Conservation (phyloP, 2,113 vertebrate species). For the Ranitomeya imitator region DNA sequence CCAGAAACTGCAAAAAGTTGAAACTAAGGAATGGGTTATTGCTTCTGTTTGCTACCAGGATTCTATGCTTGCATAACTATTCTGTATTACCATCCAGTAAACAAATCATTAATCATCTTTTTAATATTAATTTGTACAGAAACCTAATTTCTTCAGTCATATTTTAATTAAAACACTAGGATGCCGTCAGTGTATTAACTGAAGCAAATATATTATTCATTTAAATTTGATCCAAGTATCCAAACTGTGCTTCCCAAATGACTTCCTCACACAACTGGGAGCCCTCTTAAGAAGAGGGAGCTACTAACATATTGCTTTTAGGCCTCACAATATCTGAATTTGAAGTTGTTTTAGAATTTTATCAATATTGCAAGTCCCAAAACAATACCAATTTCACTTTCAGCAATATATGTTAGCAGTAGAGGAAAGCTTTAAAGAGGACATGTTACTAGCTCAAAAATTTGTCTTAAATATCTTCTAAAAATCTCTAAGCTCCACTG, state of each 20-base stretch:
- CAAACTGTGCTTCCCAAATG: not conserved
- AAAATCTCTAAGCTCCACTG: too few relatives aligned
- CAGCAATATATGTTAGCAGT: too few relatives aligned
- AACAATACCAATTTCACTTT: too few relatives aligned
- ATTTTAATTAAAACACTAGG: not conserved
- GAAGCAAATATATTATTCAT: slow-evolving; percentile 6
- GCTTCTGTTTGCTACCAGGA: not conserved
- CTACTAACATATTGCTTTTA: not conserved
- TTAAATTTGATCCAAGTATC: not conserved
- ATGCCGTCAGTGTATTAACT: not conserved
- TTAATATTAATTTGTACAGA: slow-evolving; percentile 17
- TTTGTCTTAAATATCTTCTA: too few relatives aligned
- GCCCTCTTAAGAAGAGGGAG: not conserved
- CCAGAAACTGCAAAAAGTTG: not conserved
- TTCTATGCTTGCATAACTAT: not conserved
- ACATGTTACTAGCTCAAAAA: too few relatives aligned
- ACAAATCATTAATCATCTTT: slow-evolving; percentile 17
- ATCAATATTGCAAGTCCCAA: too few relatives aligned
- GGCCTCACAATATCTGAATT: too few relatives aligned
- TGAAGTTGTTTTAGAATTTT: too few relatives aligned
- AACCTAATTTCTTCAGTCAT: slow-evolving; percentile 23
- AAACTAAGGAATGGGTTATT: not conserved
- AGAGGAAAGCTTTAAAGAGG: too few relatives aligned
- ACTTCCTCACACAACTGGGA: not conserved
- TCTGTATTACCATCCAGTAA: not conserved